phyloP scores from a whole-genome alignment of 1,140 invertebrate genomes.

The Drosophila repleta region DNA sequence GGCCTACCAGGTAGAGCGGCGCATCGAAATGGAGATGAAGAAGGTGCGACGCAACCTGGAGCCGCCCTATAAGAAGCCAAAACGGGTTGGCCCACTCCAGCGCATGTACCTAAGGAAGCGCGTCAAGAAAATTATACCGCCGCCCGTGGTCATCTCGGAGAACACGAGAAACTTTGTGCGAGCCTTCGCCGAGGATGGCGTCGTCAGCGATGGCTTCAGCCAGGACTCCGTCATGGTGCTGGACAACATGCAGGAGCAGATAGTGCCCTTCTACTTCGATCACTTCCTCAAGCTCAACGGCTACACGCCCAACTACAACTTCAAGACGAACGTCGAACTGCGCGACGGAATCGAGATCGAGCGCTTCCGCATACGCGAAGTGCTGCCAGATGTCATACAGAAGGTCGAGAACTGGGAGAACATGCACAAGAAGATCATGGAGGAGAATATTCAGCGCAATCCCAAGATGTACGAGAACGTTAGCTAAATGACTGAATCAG shows the following conservation, averaged over 20 bases:
- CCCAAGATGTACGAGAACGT: constrained; percentile 81
- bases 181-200: constrained; percentile 70
- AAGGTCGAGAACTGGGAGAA: constrained; percentile 65
- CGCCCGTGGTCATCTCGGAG: constrained; percentile 52
- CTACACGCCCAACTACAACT: constrained; percentile 81
- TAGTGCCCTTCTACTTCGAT: constrained; percentile 82
- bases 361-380: constrained; percentile 58
- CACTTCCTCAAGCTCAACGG: constrained; percentile 81
- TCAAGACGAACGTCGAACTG: constrained; percentile 73
- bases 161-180: constrained; percentile 70
- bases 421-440: constrained; percentile 63
- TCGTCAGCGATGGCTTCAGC: constrained; percentile 35
- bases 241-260: constrained; percentile 73
- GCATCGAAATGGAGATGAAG: constrained; percentile 77
- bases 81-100: constrained; percentile 58
- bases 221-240: constrained; percentile 55
- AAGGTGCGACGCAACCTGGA: constrained; percentile 73
- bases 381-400: constrained; percentile 66
- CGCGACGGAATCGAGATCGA: constrained; percentile 70
- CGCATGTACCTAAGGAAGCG: constrained; percentile 59
- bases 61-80: constrained; percentile 65
- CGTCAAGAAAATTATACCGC: constrained; percentile 21
- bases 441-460: constrained; percentile 76
- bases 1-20: constrained; percentile 70
- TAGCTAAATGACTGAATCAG: constrained; percentile 19